Evolutionary conservation across 2,797 vertebrate species (phyloP), one percentile per base, ranked within the genome.

Genomic region (Centropyge bicolor): DNA sequence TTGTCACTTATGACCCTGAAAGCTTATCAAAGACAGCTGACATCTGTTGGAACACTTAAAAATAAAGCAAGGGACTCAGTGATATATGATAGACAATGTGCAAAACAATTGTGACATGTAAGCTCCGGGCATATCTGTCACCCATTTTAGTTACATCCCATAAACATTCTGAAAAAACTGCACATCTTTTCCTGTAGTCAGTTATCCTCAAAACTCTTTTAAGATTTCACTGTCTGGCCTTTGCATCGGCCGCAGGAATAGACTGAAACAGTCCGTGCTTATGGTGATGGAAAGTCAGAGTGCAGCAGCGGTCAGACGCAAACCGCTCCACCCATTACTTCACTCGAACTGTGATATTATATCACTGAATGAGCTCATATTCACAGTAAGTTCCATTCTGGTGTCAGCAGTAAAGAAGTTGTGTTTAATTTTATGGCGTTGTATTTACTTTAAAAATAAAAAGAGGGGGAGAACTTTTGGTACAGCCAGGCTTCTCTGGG

Each of bases 391-490:
- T 27, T 54, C 3, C 17, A 46, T 22, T 49, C 9, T 65, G 36
- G 5, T 46, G 46, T 19, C 65, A 63, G 57, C 40, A 19, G 10
- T n/a, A 20, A 17, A 63, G 31, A 55, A 6, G 22, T 16, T 60
- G 13, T 49, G 45, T 68, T 79, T 67, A 24, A 76, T 35, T 43
- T 62, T 17, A 2, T 41, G 59, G 68, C 35, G 27, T 75, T 67
- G 3, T 20, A 46, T 76, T 79, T 69, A 49, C 27, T 67, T 49
- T 60, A 62, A 5, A 80, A 57, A n/a, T n/a, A n/a, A 20, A 79
- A 5, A 57, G 35, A 27, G 6, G 20, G 52, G 35, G 35, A 52
- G 5, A 61, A 4, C 1, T 38, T 52, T 57, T 66, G 8, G 8
- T 31, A 5, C 0, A 0, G 3, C 8, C 40, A 19, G n/a, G 10